These are phyloP conservation scores for Lucilia sericata DNA, from an alignment of 1,140 invertebrate genomes.

Conservation along the genomic window DNA sequence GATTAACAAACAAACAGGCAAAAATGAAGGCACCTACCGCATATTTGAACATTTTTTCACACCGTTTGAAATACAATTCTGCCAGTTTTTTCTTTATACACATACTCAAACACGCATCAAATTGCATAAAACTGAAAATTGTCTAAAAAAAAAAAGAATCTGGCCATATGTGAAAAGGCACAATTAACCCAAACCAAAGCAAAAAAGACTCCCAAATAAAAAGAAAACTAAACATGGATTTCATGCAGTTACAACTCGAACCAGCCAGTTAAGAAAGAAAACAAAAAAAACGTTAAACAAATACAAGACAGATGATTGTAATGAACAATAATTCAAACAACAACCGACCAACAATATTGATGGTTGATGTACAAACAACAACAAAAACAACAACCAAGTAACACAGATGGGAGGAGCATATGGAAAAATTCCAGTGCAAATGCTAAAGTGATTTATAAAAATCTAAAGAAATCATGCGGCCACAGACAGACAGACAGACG, in stretches of 20 bases:
- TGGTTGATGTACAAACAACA: background rate
- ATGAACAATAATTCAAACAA: constrained; percentile 39
- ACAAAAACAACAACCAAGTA: background rate
- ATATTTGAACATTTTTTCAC: constrained; percentile 21
- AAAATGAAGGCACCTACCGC: constrained; percentile 14
- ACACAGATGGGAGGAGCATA: constrained; percentile 3
- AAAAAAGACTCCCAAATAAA: too few species aligned
- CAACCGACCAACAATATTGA: constrained; percentile 29
- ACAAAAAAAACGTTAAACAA: background rate
- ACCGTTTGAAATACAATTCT: background rate
- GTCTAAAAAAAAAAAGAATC: background rate
- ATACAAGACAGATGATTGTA: constrained; percentile 33
- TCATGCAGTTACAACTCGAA: background rate
- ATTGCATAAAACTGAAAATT: background rate
- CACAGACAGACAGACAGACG: background rate
- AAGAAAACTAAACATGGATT: background rate
- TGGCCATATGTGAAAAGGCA: constrained; percentile 36
- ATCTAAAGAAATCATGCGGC: background rate
- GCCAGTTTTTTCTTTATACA: background rate
- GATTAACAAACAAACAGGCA: background rate
- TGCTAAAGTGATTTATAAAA: constrained; percentile 38
- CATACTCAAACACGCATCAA: background rate
- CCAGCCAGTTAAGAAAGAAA: background rate
- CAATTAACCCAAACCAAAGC: constrained; percentile 39
- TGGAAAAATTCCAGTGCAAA: constrained; percentile 34